Percentiles rank a stretch among this genome's conserved stretches.
These are phyloP conservation scores for Leptopilina syphax DNA, from an alignment of 2,888 invertebrate species.

Conservation along the genomic window DNA sequence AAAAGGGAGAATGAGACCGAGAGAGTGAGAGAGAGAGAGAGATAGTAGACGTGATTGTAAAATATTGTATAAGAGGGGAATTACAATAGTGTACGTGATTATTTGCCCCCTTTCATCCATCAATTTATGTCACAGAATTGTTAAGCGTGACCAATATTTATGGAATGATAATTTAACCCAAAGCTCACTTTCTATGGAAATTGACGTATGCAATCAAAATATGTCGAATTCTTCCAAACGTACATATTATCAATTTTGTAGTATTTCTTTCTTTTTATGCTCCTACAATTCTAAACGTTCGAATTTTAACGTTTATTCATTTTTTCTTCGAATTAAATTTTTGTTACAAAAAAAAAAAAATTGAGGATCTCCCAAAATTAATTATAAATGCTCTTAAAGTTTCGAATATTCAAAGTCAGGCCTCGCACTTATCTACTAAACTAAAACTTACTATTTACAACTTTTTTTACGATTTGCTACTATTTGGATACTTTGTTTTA, in stretches of 20 bases:
- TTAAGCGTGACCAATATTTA: conserved; percentile 34
- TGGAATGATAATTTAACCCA: conserved; percentile 27
- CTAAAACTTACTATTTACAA: too few species aligned
- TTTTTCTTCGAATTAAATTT: too few species aligned
- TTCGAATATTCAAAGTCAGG: too few species aligned
- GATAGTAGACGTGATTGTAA: conserved; percentile 44
- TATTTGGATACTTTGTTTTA: too few species aligned
- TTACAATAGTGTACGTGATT: conserved; percentile 27
- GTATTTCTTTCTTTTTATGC: not conserved
- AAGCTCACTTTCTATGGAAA: conserved; percentile 7
- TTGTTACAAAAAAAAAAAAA: too few species aligned
- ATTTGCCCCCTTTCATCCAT: conserved; percentile 16
- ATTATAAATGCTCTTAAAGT: too few species aligned
- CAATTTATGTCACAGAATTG: conserved; percentile 31
- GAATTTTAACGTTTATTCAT: too few species aligned
- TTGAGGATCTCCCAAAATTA: too few species aligned
- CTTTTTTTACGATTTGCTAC: too few species aligned
- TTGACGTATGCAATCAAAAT: not conserved
- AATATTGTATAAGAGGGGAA: not conserved
- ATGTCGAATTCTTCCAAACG: not conserved
- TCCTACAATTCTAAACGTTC: not conserved
- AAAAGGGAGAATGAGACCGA: conserved; percentile 48
- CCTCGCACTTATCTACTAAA: too few species aligned
- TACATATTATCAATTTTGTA: too few species aligned
- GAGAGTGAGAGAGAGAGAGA: conserved; percentile 46